These are phyloP conservation scores for Poeciliopsis turneri DNA, from an alignment of 2,797 vertebrate species.

Conservation along the genomic window DNA sequence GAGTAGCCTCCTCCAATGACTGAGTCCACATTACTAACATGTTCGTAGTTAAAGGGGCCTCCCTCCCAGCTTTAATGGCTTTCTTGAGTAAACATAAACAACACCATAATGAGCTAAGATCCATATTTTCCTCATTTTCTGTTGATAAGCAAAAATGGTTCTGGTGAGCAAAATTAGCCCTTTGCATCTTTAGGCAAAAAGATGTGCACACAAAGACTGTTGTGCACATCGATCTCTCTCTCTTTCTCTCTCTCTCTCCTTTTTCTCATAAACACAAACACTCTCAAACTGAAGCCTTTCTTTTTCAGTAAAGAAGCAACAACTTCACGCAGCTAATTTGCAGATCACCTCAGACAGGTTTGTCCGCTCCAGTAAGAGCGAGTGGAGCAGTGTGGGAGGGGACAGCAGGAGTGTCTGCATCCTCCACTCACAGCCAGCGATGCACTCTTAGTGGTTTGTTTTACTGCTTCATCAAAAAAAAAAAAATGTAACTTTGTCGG, in stretches of 20 bases:
- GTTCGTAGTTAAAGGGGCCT: conserved; percentile 65
- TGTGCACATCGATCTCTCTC: conserved; percentile 3
- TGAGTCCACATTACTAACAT: conserved; percentile 75
- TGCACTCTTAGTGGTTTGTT: conserved; percentile 61
- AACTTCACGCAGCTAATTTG: conserved; percentile 46
- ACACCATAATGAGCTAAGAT: conserved; percentile 77
- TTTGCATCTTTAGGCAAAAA: conserved; percentile 66
- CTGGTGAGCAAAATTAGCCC: conserved; percentile 68
- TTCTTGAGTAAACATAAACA: conserved; percentile 80
- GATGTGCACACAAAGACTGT: conserved; percentile 20
- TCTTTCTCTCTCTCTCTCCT: conserved; percentile 1
- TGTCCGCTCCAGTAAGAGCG: conserved; percentile 30
- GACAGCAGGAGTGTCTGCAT: conserved; percentile 35
- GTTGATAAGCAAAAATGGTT: conserved; percentile 76
- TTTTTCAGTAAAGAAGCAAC: conserved; percentile 47
- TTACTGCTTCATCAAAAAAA: conserved; percentile 77
- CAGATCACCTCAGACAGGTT: conserved; percentile 26
- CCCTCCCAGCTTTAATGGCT: conserved; percentile 72
- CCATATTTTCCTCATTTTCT: conserved; percentile 71
- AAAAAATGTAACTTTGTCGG: conserved; percentile 76
- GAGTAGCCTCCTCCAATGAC: conserved; percentile 76
- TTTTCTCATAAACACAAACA: conserved; percentile 23
- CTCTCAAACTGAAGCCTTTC: conserved; percentile 17
- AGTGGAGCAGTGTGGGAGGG: background rate
- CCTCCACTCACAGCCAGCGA: conserved; percentile 52